Conservation (phyloP, 2,797 vertebrate species). For the Acanthopagrus latus region DNA sequence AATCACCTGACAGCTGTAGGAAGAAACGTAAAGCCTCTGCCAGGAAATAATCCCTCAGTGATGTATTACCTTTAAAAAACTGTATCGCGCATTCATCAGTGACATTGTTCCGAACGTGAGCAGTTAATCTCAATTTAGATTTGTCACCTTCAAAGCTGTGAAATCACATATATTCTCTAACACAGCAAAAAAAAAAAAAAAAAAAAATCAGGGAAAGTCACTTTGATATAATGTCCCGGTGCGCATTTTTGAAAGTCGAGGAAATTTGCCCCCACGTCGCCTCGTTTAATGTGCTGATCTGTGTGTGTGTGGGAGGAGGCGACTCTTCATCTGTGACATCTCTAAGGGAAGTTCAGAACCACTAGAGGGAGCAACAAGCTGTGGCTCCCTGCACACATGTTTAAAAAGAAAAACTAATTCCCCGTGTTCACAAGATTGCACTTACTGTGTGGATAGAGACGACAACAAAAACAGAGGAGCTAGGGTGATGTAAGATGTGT, state of each 20-base stretch:
- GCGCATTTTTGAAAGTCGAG: constrained; percentile 7
- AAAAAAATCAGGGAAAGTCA: constrained; percentile 8
- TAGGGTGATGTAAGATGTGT: not conserved
- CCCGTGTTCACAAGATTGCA: constrained; percentile 9
- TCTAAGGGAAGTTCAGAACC: constrained; percentile 26
- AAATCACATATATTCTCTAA: not conserved
- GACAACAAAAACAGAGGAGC: not conserved
- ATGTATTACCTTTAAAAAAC: not conserved
- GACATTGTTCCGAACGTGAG: not conserved
- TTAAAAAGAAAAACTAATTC: constrained; percentile 16
- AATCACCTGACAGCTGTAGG: constrained; percentile 38
- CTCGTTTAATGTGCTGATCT: not conserved
- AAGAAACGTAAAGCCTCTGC: constrained; percentile 26
- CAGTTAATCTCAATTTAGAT: not conserved
- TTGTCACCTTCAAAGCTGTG: constrained; percentile 6
- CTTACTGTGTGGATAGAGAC: not conserved
- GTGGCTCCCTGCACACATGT: constrained; percentile 11
- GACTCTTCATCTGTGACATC: not conserved
- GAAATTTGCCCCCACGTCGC: no score
- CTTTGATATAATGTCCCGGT: not conserved
- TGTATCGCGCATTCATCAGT: not conserved
- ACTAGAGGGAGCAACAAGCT: constrained; percentile 58
- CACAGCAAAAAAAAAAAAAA: constrained; percentile 14
- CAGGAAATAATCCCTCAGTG: constrained; percentile 41
- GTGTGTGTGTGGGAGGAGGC: not conserved